These are phyloP conservation scores for Barypeithes pellucidus DNA, from an alignment of 2,888 invertebrate species.

Conservation along the genomic window DNA sequence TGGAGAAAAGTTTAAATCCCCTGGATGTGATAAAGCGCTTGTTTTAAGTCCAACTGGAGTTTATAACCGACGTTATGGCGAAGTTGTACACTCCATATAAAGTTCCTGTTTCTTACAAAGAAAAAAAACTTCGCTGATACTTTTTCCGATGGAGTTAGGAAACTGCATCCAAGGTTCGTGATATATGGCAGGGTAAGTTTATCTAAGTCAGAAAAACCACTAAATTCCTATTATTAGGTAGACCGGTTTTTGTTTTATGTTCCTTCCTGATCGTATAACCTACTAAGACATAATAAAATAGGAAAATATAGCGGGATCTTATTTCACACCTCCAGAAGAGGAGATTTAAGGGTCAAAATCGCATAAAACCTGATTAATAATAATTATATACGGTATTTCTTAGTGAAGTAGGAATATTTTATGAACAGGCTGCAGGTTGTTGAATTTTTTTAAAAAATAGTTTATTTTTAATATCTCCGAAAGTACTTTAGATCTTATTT, in stretches of 20 bases:
- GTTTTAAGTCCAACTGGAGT: neutral
- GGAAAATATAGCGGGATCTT: no score
- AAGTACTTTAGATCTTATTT: no score
- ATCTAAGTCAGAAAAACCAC: neutral
- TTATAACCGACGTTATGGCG: slow-evolving; percentile 1
- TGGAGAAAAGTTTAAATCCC: slow-evolving; percentile 1
- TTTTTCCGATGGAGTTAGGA: neutral
- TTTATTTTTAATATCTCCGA: no score
- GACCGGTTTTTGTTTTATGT: neutral
- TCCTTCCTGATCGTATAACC: neutral
- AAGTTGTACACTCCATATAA: slow-evolving; percentile 13
- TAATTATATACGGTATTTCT: no score
- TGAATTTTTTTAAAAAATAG: no score
- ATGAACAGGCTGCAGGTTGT: no score
- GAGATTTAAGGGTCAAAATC: no score
- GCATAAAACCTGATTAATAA: no score
- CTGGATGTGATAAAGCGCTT: neutral
- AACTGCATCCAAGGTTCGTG: slow-evolving; percentile 2
- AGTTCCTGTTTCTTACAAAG: neutral
- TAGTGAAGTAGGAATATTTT: no score
- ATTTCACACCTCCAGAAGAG: no score
- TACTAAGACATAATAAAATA: no score
- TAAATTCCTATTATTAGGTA: neutral
- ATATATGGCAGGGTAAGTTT: neutral
- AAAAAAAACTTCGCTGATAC: neutral